Conservation (phyloP, 2,888 invertebrate species). For the Erebia aethiops region DNA sequence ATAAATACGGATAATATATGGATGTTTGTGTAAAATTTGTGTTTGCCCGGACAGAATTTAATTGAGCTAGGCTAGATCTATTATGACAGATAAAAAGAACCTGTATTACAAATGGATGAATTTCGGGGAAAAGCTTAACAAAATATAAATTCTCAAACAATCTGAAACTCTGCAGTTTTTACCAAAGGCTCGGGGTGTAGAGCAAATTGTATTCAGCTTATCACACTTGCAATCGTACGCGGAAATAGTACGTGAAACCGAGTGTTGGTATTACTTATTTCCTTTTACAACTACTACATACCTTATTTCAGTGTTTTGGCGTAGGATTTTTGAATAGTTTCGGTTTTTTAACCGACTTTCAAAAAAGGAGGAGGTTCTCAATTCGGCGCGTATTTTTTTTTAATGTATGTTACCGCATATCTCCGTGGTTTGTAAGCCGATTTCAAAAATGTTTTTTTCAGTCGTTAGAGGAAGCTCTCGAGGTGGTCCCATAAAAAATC, state of each 20-base stretch:
- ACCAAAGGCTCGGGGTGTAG: slow-evolving; percentile 13
- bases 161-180: slow-evolving; percentile 51
- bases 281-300: slow-evolving; percentile 2
- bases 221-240: slow-evolving; percentile 45
- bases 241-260: slow-evolving; percentile 18
- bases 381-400: too few species aligned
- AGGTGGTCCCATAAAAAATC: too few species aligned
- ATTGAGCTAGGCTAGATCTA: background rate
- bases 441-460: too few species aligned
- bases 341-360: too few species aligned
- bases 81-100: background rate
- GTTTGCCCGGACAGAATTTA: too few species aligned
- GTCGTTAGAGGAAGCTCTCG: too few species aligned
- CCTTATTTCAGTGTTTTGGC: background rate
- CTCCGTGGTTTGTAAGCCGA: too few species aligned
- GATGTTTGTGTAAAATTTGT: too few species aligned
- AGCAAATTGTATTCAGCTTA: slow-evolving; percentile 54
- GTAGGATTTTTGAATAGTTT: background rate
- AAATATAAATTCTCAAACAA: slow-evolving; percentile 68
- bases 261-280: slow-evolving; percentile 6
- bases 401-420: too few species aligned
- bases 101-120: background rate
- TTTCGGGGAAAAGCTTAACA: slow-evolving; percentile 4
- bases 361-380: too few species aligned
- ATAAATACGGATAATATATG: too few species aligned